phyloP scores from a whole-genome alignment of 2,888 invertebrate species.

The Ashinkailepas kermadecensis region DNA sequence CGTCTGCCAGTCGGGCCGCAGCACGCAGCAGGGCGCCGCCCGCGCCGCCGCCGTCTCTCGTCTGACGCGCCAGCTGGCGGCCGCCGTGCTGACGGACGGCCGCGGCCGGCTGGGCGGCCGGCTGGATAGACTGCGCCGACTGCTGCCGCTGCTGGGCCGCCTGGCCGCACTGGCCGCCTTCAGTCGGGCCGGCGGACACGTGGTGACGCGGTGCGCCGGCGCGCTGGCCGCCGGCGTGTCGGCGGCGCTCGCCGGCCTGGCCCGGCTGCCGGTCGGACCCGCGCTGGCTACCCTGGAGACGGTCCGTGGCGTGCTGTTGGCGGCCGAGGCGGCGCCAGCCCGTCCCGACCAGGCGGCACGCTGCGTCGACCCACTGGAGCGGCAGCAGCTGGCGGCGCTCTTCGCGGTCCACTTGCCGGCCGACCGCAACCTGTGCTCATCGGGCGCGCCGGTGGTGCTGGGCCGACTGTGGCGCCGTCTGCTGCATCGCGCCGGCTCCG shows the following conservation, averaged over 20 bases:
- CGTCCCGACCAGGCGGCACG: background rate
- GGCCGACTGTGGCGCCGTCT: background rate
- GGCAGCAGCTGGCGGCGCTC: background rate
- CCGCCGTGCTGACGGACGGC: background rate
- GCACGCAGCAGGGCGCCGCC: constrained; percentile 9
- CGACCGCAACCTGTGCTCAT: background rate
- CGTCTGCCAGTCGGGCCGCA: background rate
- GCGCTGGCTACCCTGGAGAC: background rate
- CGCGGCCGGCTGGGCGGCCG: background rate
- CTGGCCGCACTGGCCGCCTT: background rate
- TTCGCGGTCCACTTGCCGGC: background rate
- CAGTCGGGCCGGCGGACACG: background rate
- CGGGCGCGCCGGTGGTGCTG: background rate
- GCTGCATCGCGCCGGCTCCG: background rate
- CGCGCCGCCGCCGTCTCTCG: background rate
- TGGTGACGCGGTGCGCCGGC: background rate
- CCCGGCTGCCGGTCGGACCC: background rate
- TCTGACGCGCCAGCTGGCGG: background rate
- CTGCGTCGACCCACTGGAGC: constrained; percentile 1
- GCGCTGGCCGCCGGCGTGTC: background rate
- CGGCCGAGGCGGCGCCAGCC: background rate
- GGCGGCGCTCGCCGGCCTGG: background rate
- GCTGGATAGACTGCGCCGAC: background rate
- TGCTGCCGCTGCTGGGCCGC: constrained; percentile 11
- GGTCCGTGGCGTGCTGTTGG: background rate